phyloP scores from a whole-genome alignment of 2,888 invertebrate species.

The Thereva nobilitata region DNA sequence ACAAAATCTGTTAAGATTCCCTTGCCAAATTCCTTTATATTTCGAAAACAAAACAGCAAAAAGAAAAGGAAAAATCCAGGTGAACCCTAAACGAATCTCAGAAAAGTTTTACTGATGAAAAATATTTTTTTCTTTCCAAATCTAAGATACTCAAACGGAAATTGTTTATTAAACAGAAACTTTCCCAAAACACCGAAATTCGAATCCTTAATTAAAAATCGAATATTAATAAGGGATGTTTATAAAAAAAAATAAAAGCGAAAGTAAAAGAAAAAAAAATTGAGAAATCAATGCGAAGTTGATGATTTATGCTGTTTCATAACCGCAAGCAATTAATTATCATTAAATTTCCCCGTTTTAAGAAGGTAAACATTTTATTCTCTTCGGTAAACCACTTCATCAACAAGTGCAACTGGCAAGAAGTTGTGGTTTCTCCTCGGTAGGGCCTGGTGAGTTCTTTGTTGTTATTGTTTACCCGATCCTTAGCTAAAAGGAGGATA shows the following conservation, averaged over 20 bases:
- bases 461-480: conserved; percentile 28
- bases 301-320: conserved; percentile 7
- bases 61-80: no score
- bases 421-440: conserved; percentile 11
- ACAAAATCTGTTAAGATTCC: no score
- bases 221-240: not conserved
- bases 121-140: no score
- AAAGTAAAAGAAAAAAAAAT: conserved; percentile 7
- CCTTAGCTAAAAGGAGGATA: conserved; percentile 4
- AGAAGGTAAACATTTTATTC: conserved; percentile 30
- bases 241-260: conserved; percentile 2
- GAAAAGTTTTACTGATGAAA: no score
- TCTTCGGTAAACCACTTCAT: conserved; percentile 32
- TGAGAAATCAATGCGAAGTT: conserved; percentile 11
- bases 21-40: no score
- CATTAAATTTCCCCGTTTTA: conserved; percentile 15
- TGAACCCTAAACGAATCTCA: no score
- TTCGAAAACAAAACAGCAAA: no score
- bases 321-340: conserved; percentile 18
- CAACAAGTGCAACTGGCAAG: conserved; percentile 30
- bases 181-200: no score
- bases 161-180: no score
- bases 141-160: no score
- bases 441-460: conserved; percentile 14
- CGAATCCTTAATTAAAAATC: no score